Evolutionary conservation across 2,113 vertebrate genomes (phyloP).

Genomic region (Protobothrops flavoviridis): DNA sequence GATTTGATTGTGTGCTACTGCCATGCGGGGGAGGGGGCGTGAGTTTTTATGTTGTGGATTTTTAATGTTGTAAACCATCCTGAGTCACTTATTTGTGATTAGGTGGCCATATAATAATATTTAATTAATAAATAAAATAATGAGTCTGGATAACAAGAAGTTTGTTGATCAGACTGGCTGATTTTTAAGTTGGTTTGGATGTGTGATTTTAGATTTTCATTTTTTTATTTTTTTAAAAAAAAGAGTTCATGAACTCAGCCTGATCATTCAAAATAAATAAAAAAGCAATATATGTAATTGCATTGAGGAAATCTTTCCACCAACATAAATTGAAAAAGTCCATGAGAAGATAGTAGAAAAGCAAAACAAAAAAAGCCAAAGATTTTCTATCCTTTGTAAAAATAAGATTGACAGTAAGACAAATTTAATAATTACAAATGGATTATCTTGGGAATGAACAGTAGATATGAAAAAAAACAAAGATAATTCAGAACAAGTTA

Average conservation of each 20-base stretch:
- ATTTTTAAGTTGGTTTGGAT: not conserved
- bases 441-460: not conserved
- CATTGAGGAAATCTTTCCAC: not conserved
- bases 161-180: not conserved
- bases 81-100: not conserved
- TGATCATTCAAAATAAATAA: slow-evolving; percentile 20
- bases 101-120: not conserved
- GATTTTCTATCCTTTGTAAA: slow-evolving; percentile 6
- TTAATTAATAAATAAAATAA: not conserved
- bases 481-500: not conserved
- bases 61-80: no score
- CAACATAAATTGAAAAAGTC: not conserved
- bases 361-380: not conserved
- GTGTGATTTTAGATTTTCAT: not conserved
- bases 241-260: not conserved
- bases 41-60: no score
- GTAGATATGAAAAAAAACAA: slow-evolving; percentile 15
- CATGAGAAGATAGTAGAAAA: slow-evolving; percentile 6
- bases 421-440: slow-evolving; percentile 10
- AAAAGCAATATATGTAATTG: not conserved
- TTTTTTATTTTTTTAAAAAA: not conserved
- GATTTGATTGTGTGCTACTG: no score
- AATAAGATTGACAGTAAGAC: slow-evolving; percentile 9
- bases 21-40: no score
- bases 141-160: not conserved